phyloP scores from a whole-genome alignment of 2,113 vertebrate species.

The Spilogale gracilis region DNA sequence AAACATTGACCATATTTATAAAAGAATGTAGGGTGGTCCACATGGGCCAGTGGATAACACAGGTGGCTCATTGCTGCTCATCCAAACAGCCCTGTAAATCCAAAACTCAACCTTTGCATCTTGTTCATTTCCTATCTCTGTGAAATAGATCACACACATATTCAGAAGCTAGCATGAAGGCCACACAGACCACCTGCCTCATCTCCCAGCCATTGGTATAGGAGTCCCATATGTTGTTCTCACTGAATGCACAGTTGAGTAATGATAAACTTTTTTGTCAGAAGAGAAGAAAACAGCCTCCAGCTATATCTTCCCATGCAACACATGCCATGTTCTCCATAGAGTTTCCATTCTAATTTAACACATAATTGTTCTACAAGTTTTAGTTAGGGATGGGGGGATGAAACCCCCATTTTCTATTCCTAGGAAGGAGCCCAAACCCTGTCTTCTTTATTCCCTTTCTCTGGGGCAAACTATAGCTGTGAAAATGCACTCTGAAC shows the following conservation, averaged over 20 bases:
- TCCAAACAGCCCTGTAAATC: background rate
- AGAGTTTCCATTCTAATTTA: background rate
- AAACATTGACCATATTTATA: background rate
- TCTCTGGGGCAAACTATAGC: background rate
- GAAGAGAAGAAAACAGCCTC: background rate
- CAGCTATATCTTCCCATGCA: background rate
- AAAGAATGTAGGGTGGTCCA: background rate
- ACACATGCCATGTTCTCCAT: background rate
- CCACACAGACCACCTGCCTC: background rate
- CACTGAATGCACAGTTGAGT: background rate
- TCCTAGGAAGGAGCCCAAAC: background rate
- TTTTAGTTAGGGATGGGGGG: background rate
- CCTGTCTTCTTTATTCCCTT: background rate
- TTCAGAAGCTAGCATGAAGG: background rate
- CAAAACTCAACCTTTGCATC: background rate
- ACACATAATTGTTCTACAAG: background rate
- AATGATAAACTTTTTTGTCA: background rate
- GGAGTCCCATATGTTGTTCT: background rate
- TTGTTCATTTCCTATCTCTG: background rate
- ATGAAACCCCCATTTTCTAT: background rate
- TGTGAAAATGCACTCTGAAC: slow-evolving; percentile 26
- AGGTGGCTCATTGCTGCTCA: accelerated
- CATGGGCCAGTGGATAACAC: background rate
- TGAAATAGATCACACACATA: background rate
- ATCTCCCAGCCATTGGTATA: background rate